Base-by-base conservation (phyloP, 35 echinoderm and acorn worm genomes). In the Eucidaris tribuloides region DNA sequence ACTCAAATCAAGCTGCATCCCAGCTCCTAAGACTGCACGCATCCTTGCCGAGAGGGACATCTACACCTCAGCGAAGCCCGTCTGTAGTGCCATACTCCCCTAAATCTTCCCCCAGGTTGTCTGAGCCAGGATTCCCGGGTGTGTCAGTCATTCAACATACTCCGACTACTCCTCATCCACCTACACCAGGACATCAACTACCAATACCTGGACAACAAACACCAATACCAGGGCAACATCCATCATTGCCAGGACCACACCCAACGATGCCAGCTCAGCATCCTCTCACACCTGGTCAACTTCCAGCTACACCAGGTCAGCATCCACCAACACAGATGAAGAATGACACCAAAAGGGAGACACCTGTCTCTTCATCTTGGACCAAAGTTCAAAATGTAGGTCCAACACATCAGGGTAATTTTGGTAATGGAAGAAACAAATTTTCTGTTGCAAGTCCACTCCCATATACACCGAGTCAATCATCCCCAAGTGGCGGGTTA, bases 81-180 rank as follows among this genome's bases (percentile, higher is more conserved):
- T 15, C 60, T 3, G 58, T 32, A n/a, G n/a, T n/a, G n/a, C n/a
- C n/a, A 50, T 79, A 46, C 64, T 37, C 74, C 2, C 57, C 55
- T 33, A 63, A 64, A 7, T 43, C 36, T 36, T 42, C 79, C 49
- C 20, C 56, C 30, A 78, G 80, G 34, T 19, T 32, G n/a, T 4
- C 57, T 9, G 34, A 58, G 33, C 7, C 18, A 34, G 25, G 64
- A 41, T 81, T 50, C 20, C 31, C 87, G n/a, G 82, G 81, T 57
- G 92, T 94, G 36, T 88, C 92, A 61, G 92, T 94, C 30, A 94
- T 94, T 65, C 92, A 94, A 48, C 92, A 94, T 63, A 90, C 92
- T 11, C 31, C 76, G 25, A 88, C 78, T 9, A 81, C 57, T 50
- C 78, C 36, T n/a, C 85, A 24, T 58, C 41, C 30, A 62, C 74